These are phyloP conservation scores for Endotricha flammealis DNA, from an alignment of 2,888 invertebrate species.

Conservation along the genomic window DNA sequence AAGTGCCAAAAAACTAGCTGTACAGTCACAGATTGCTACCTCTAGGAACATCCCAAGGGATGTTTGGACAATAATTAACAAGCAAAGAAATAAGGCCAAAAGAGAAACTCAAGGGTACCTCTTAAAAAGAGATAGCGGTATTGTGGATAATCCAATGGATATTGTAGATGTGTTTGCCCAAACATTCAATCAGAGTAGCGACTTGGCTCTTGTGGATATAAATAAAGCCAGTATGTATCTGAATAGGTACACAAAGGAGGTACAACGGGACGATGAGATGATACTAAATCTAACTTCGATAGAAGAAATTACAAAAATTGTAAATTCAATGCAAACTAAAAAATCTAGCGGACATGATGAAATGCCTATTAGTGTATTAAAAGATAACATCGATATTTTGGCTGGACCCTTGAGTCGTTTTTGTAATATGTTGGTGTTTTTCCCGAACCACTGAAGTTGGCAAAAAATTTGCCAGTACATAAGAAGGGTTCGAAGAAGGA, in stretches of 20 bases:
- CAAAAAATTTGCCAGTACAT: constrained; percentile 4
- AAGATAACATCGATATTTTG: constrained; percentile 9
- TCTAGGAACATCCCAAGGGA: neutral
- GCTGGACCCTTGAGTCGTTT: constrained; percentile 6
- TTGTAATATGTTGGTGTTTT: constrained; percentile 5
- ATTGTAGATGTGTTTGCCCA: neutral
- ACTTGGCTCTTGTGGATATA: neutral
- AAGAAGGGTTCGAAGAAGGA: constrained; percentile 7
- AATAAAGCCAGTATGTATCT: neutral
- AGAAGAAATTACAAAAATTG: constrained; percentile 4
- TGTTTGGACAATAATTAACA: neutral
- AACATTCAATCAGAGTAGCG: neutral
- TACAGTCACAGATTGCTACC: neutral
- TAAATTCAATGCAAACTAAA: constrained; percentile 9
- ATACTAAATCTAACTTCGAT: too few species aligned
- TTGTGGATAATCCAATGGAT: neutral
- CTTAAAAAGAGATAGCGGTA: neutral
- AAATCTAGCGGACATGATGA: constrained; percentile 9
- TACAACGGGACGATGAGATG: neutral
- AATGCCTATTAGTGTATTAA: constrained; percentile 6
- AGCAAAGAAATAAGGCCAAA: neutral
- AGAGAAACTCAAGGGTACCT: neutral
- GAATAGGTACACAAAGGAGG: neutral
- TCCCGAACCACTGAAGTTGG: constrained; percentile 9
- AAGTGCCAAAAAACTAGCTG: neutral